A percentile compares a stretch with the other conserved stretches of the same genome.
phyloP scores from a whole-genome alignment of 2,113 vertebrate genomes.

The Triplophysa tibetana region DNA sequence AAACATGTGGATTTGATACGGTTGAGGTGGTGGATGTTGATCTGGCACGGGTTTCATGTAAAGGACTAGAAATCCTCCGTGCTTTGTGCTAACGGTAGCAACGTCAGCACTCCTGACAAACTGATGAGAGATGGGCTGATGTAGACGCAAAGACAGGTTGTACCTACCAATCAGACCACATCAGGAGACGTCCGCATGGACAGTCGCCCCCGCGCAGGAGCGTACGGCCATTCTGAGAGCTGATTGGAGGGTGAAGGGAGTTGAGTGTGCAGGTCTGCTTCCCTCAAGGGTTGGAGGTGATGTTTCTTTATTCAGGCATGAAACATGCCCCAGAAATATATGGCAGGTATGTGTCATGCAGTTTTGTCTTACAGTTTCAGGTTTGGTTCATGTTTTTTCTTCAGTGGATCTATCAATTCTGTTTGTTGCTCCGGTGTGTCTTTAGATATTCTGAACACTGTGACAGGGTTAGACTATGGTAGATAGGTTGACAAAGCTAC shows the following conservation, averaged over 20 bases:
- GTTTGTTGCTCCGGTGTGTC: background rate
- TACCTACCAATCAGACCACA: conserved; percentile 39
- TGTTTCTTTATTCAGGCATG: conserved; percentile 4
- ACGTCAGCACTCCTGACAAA: conserved; percentile 44
- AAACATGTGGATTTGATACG: background rate
- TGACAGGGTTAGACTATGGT: conserved; percentile 16
- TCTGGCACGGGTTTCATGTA: conserved; percentile 16
- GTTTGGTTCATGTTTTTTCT: background rate
- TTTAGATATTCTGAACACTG: background rate
- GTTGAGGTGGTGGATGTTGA: background rate
- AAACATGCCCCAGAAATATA: background rate
- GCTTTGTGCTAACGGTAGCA: conserved; percentile 36
- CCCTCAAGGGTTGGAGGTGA: background rate
- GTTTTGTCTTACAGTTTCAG: background rate
- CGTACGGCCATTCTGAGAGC: background rate
- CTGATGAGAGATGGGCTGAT: conserved; percentile 50
- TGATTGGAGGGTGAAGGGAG: background rate
- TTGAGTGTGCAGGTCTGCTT: background rate
- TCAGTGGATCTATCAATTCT: background rate
- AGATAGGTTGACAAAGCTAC: conserved; percentile 1
- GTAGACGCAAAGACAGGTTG: conserved; percentile 49
- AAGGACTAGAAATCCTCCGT: background rate
- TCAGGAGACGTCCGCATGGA: conserved; percentile 41
- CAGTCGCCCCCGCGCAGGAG: conserved; percentile 2
- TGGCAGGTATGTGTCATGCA: background rate